Evolutionary conservation across 1,140 invertebrate genomes (phyloP).

Genomic region (Teleopsis dalmanni): DNA sequence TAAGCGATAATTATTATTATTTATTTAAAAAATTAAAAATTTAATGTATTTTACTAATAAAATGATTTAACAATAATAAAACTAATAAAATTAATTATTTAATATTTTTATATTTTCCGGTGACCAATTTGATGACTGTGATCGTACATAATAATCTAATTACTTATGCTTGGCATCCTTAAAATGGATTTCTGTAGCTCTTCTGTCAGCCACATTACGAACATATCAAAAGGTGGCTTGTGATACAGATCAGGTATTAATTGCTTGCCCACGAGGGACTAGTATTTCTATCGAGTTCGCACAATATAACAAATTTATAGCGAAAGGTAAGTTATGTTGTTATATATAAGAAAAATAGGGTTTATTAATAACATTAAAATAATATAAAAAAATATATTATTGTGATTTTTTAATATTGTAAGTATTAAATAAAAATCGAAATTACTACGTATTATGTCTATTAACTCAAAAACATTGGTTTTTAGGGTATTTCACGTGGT

Average conservation of each 20-base stretch:
- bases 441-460: too few relatives aligned
- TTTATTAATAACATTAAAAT: neutral
- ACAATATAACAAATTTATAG: slow-evolving; percentile 46
- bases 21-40: neutral
- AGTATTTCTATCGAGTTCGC: slow-evolving; percentile 76
- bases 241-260: slow-evolving; percentile 73
- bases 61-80: neutral
- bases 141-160: neutral
- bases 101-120: neutral
- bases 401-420: too few relatives aligned
- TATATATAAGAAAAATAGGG: neutral
- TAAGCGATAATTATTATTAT: neutral
- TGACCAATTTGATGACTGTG: neutral
- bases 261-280: slow-evolving; percentile 78
- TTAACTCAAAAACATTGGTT: too few relatives aligned
- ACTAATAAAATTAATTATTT: neutral
- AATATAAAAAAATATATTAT: neutral
- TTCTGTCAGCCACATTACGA: slow-evolving; percentile 76
- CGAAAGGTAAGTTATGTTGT: slow-evolving; percentile 39
- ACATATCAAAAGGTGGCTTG: slow-evolving; percentile 83
- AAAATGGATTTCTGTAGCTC: slow-evolving; percentile 50
- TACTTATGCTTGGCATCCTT: neutral
- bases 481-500: too few relatives aligned
- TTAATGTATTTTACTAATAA: neutral
- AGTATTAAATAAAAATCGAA: too few relatives aligned